Evolutionary conservation across 2,797 vertebrate species (phyloP), one percentile per base, ranked within the genome.

Genomic region (Centroberyx gerrardi): DNA sequence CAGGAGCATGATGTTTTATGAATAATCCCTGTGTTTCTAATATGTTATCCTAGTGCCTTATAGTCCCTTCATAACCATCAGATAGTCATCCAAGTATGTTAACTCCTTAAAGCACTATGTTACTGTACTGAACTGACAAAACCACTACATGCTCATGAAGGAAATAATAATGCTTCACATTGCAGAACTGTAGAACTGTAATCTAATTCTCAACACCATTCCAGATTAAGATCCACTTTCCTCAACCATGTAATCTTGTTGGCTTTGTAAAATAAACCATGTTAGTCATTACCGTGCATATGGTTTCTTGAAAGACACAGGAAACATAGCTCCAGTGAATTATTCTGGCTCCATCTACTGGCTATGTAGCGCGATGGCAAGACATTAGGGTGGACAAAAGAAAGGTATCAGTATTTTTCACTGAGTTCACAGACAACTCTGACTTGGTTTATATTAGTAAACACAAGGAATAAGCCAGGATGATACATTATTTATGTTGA

Each of bases 1-100:
- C 80, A 81, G 80, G 63, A 88, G 87, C 83, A 89, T 88, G 87
- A 80, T 70, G 85, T 85, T 83, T 84, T 88, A 93, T 92, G 92
- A 94, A 92, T 93, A 91, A 93, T 93, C 91, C 91, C 89, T 83
- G 83, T 88, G 88, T 92, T 86, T 90, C 80, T 89, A 88, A 85
- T 84, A 86, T 87, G 88, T 93, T 84, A 76, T 74, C 87, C 83
- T 86, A 82, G 80, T 81, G 74, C 75, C 83, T 64, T 62, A 38
- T 73, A 84, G 54, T 88, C 82, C 60, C 74, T 28, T 83, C 86
- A 90, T 83, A 65, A 79, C 75, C 86, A 87, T 85, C 69, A 76
- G 65, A 54, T 80, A 76, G 59, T 66, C 38, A 18, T 48, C 7
- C 40, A 29, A 65, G 51, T 82, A 53, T 67, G 62, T 76, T 72